A percentile compares a stretch with the other conserved stretches of the same genome.
These are phyloP conservation scores for Epinotia demarniana DNA, from an alignment of 2,888 invertebrate genomes.

Conservation along the genomic window DNA sequence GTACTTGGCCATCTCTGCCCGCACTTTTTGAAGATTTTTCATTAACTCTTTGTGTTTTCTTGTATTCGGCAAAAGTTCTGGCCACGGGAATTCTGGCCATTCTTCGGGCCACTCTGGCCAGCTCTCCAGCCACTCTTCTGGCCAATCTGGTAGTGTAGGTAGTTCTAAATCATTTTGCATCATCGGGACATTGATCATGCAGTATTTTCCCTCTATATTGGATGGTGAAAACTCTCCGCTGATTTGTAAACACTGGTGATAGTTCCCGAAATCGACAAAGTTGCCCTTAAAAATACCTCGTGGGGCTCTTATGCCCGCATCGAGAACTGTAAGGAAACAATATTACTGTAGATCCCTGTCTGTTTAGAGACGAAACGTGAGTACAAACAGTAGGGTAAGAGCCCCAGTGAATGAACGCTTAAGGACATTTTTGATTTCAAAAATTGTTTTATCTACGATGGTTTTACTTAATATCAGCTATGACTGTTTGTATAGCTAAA, in stretches of 20 bases:
- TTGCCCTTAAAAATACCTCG: conserved; percentile 63
- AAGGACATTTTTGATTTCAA: too few species aligned
- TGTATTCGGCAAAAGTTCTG: conserved; percentile 34
- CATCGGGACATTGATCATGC: conserved; percentile 62
- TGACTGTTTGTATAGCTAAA: too few species aligned
- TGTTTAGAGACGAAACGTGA: not conserved
- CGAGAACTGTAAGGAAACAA: conserved; percentile 59
- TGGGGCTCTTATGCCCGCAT: conserved; percentile 65
- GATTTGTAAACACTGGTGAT: conserved; percentile 65
- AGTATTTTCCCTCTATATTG: conserved; percentile 67
- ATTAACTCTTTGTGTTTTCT: conserved; percentile 24
- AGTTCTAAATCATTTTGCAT: conserved; percentile 51
- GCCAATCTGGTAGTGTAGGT: conserved; percentile 50
- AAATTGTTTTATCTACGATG: too few species aligned
- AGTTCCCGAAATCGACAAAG: conserved; percentile 63
- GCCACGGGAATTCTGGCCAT: conserved; percentile 50
- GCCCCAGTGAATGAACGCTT: too few species aligned
- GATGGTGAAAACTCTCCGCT: conserved; percentile 53
- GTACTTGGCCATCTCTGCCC: conserved; percentile 4
- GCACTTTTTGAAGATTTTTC: conserved; percentile 20
- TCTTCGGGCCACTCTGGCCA: too few species aligned
- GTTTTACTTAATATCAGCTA: too few species aligned
- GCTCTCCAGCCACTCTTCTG: conserved; percentile 39
- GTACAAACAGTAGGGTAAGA: too few species aligned
- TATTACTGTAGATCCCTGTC: not conserved